phyloP scores from a whole-genome alignment of 2,797 vertebrate genomes.

The Danio kyathit region DNA sequence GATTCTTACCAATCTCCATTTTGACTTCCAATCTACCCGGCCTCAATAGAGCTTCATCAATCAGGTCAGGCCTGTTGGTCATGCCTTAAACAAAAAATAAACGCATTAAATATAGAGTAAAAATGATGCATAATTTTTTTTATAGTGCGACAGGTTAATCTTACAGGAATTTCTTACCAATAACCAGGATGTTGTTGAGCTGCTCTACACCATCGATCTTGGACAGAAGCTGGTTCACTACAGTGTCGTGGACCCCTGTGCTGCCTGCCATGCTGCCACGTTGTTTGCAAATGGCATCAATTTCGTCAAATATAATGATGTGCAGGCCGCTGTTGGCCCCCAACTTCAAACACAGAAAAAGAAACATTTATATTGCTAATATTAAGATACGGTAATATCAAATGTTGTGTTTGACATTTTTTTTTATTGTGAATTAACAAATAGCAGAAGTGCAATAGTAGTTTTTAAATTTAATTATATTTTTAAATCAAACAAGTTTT shows the following conservation, averaged over 20 bases:
- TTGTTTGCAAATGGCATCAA: constrained; percentile 98
- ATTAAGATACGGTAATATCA: too few species aligned
- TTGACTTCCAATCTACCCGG: constrained; percentile 96
- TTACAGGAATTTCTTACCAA: constrained; percentile 77
- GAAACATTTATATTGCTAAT: too few species aligned
- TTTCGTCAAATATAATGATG: constrained; percentile 98
- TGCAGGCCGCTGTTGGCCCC: constrained; percentile 96
- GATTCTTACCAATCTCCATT: constrained; percentile 94
- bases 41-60: constrained; percentile 94
- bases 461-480: too few species aligned
- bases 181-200: constrained; percentile 98
- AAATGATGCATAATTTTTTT: neutral
- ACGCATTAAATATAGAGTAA: constrained; percentile 45
- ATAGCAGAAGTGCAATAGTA: too few species aligned
- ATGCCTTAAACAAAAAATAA: constrained; percentile 82
- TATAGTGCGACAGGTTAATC: neutral
- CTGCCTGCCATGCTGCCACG: constrained; percentile 96
- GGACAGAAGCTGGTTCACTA: constrained; percentile 96
- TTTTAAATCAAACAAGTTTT: too few species aligned
- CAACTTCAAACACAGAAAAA: constrained; percentile 76
- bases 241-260: constrained; percentile 95
- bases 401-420: too few species aligned
- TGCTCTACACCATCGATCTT: constrained; percentile 98
- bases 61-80: constrained; percentile 98
- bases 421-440: too few species aligned